These are phyloP conservation scores for Vanessa tameamea DNA, from an alignment of 1,140 invertebrate genomes.

Conservation along the genomic window DNA sequence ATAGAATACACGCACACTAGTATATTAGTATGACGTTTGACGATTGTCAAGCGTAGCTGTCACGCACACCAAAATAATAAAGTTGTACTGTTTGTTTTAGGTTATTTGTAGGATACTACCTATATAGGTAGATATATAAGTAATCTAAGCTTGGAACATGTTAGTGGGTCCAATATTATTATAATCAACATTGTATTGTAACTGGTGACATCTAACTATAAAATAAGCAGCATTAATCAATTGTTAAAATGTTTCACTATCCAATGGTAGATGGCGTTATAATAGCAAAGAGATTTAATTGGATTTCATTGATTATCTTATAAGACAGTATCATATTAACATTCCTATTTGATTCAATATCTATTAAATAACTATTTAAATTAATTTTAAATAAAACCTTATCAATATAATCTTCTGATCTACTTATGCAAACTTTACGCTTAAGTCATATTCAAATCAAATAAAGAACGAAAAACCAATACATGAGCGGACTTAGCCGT, in stretches of 20 bases:
- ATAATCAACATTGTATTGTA: neutral
- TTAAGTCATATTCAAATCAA: neutral
- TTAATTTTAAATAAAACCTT: too few species aligned
- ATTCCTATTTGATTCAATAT: neutral
- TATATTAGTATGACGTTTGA: too few species aligned
- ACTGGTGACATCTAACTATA: neutral
- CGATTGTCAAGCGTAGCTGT: too few species aligned
- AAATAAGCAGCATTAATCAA: neutral
- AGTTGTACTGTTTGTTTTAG: too few species aligned
- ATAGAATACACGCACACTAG: too few species aligned
- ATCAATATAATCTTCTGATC: too few species aligned
- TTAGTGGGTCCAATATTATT: neutral
- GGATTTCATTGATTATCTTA: neutral
- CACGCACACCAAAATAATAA: too few species aligned
- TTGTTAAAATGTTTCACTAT: conserved; percentile 26
- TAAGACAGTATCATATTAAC: neutral
- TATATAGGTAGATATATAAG: too few species aligned
- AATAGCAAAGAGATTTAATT: conserved; percentile 4
- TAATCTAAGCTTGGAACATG: neutral
- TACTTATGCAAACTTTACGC: neutral
- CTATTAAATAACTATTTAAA: too few species aligned
- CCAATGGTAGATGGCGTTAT: conserved; percentile 49
- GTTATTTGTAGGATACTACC: too few species aligned
- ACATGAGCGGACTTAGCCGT: conserved; percentile 19
- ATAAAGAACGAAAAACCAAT: conserved; percentile 13